Percentiles rank a stretch among this genome's conserved stretches.
Conservation (phyloP, 1,140 invertebrate genomes). For the Cherax destructor region DNA sequence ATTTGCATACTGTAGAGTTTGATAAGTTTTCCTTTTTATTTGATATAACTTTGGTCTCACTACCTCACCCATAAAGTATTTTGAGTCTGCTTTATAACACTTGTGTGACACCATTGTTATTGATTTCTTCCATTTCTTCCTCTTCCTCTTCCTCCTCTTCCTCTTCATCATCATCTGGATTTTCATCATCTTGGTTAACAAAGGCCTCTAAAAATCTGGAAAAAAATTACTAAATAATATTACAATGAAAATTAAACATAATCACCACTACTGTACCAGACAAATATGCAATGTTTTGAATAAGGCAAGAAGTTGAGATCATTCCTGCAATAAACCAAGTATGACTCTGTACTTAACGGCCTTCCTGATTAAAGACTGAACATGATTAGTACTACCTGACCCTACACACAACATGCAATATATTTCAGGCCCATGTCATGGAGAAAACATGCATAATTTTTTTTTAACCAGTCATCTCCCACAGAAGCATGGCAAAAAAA, state of each 20-base stretch:
- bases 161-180: constrained; percentile 42
- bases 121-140: constrained; percentile 61
- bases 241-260: not conserved
- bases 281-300: too few species aligned
- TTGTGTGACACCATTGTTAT: constrained; percentile 52
- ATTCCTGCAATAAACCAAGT: too few species aligned
- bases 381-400: too few species aligned
- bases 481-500: too few species aligned
- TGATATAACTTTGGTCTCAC: constrained; percentile 16
- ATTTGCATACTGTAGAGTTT: not conserved
- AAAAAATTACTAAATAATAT: not conserved
- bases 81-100: constrained; percentile 12
- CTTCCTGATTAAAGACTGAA: too few species aligned
- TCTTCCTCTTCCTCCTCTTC: constrained; percentile 56
- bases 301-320: too few species aligned
- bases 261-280: too few species aligned
- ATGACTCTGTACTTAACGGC: too few species aligned
- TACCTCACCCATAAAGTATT: not conserved
- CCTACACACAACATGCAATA: too few species aligned
- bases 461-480: too few species aligned
- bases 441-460: too few species aligned
- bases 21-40: not conserved
- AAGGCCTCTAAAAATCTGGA: constrained; percentile 63
- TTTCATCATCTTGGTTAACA: constrained; percentile 44
- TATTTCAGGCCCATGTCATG: too few species aligned